phyloP scores from a whole-genome alignment of 2,113 vertebrate species.

The Myrmophylax atrothorax region DNA sequence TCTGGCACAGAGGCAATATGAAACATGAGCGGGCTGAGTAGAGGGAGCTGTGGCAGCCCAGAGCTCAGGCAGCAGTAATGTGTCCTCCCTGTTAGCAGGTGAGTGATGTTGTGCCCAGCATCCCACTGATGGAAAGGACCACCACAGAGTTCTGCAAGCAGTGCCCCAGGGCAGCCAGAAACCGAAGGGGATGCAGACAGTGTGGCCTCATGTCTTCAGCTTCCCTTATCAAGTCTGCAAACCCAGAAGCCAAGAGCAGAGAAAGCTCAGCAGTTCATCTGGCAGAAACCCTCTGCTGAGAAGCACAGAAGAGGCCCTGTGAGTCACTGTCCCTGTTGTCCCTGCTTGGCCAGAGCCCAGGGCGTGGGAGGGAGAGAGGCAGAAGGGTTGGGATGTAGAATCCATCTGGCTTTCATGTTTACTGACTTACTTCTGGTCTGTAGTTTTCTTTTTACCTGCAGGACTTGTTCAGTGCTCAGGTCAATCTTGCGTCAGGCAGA shows the following conservation, averaged over 20 bases:
- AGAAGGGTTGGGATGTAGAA: background rate
- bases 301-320: background rate
- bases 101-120: background rate
- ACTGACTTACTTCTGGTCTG: background rate
- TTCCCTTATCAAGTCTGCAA: background rate
- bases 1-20: accelerated
- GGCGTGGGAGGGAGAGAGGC: background rate
- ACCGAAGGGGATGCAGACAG: background rate
- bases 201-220: background rate
- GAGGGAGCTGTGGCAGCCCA: background rate
- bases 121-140: background rate
- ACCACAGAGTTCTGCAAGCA: background rate
- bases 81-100: background rate
- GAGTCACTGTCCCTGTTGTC: slow-evolving; percentile 10
- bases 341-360: background rate
- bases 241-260: background rate
- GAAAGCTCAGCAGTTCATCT: background rate
- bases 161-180: background rate
- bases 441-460: background rate
- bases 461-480: background rate
- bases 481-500: background rate
- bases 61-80: background rate
- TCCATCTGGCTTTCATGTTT: background rate
- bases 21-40: background rate
- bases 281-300: background rate